Percentiles rank a stretch among this genome's conserved stretches.
Conservation (phyloP, 2,113 vertebrate species). For the Gobio gobio region DNA sequence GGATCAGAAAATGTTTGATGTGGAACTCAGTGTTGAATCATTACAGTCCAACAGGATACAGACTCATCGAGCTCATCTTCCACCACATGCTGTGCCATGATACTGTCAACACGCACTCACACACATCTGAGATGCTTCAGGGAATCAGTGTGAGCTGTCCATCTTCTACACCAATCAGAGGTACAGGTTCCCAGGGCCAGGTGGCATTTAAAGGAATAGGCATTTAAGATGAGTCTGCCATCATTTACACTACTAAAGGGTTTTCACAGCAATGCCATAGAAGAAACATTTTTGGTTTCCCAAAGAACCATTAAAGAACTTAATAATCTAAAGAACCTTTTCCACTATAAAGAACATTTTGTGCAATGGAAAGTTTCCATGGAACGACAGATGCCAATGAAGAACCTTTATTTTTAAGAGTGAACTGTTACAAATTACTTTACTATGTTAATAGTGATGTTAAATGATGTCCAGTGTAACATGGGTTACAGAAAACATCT, state of each 20-base stretch:
- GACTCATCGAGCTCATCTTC: slow-evolving; percentile 26
- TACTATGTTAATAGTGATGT: neutral
- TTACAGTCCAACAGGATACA: slow-evolving; percentile 26
- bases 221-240: neutral
- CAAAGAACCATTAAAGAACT: too few relatives aligned
- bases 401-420: too few relatives aligned
- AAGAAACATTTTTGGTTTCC: too few relatives aligned
- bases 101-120: slow-evolving; percentile 23
- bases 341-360: too few relatives aligned
- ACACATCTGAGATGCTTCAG: slow-evolving; percentile 6
- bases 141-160: neutral
- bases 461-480: neutral
- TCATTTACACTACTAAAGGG: neutral
- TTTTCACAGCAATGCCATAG: too few relatives aligned
- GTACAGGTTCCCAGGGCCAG: neutral
- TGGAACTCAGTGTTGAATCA: slow-evolving; percentile 2
- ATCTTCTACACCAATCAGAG: neutral
- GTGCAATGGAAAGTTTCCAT: too few relatives aligned
- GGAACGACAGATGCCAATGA: too few relatives aligned
- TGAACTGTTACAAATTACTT: neutral
- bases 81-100: slow-evolving; percentile 30
- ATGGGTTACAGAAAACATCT: neutral
- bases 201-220: neutral
- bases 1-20: neutral
- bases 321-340: too few relatives aligned